Evolutionary conservation across 2,797 vertebrate species (phyloP).

Genomic region (Alca torda): DNA sequence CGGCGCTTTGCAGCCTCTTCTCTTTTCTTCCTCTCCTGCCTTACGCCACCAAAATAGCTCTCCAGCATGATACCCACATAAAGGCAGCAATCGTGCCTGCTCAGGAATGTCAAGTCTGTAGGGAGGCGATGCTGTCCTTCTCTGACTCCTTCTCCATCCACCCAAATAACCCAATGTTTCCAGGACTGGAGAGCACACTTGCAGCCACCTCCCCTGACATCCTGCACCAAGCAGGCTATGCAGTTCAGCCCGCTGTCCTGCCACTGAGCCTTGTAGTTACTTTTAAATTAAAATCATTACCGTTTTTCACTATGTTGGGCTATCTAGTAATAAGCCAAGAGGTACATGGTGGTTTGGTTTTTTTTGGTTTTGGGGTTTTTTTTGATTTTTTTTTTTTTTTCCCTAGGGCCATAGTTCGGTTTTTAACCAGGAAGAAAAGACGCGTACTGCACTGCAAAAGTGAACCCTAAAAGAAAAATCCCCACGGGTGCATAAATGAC

Average conservation of each 20-base stretch:
- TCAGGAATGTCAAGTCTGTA: not conserved
- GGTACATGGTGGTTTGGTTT: not conserved
- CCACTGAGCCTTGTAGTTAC: not conserved
- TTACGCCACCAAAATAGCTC: not conserved
- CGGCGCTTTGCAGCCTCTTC: not conserved
- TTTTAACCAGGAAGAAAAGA: not conserved
- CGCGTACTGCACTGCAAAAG: not conserved
- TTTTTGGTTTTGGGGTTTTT: no score
- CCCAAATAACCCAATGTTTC: not conserved
- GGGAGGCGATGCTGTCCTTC: not conserved
- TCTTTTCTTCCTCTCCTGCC: not conserved
- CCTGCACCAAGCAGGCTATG: not conserved
- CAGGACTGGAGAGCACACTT: not conserved
- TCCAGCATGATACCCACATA: not conserved
- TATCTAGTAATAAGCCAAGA: not conserved
- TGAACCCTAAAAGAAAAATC: not conserved
- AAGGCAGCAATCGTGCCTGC: accelerated
- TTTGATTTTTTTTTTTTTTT: no score
- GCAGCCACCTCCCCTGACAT: not conserved
- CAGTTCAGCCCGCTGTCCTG: not conserved
- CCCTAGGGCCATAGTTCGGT: not conserved
- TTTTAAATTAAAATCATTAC: not conserved
- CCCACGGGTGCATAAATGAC: not conserved
- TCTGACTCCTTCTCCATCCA: not conserved
- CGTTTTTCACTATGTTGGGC: not conserved